Percentiles rank a stretch among this genome's conserved stretches.
Conservation (phyloP, 1,140 invertebrate species). For the Hyposmocoma kahamanoa region DNA sequence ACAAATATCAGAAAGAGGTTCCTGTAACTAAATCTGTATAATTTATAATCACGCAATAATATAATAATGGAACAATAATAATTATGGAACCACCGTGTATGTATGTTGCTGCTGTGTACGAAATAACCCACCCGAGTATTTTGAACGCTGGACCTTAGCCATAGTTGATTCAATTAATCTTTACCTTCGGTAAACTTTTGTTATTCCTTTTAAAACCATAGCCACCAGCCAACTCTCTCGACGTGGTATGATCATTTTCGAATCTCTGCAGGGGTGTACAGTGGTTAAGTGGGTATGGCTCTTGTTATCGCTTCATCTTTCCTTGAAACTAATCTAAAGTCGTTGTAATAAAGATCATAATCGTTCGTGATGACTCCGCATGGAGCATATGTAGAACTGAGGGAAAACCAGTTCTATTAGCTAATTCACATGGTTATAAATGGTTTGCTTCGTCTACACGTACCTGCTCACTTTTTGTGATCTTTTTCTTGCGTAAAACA, state of each 20-base stretch:
- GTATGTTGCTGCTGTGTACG: too few species aligned
- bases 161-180: slow-evolving; percentile 2
- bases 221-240: not conserved
- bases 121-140: too few species aligned
- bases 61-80: too few species aligned
- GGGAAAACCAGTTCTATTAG: slow-evolving; percentile 58
- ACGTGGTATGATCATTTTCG: slow-evolving; percentile 37
- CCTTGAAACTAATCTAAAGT: slow-evolving; percentile 23
- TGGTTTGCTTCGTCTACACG: slow-evolving; percentile 39
- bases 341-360: slow-evolving; percentile 34
- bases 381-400: slow-evolving; percentile 25
- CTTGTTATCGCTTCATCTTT: not conserved
- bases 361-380: slow-evolving; percentile 23
- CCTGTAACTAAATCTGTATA: too few species aligned
- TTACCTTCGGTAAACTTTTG: not conserved
- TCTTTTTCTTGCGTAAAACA: slow-evolving; percentile 62
- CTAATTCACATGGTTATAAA: slow-evolving; percentile 54
- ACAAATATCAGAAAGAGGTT: too few species aligned
- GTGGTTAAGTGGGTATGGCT: slow-evolving; percentile 32
- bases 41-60: too few species aligned
- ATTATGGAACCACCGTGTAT: too few species aligned
- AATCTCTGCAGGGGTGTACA: slow-evolving; percentile 59
- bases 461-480: slow-evolving; percentile 69
- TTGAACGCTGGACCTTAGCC: not conserved
- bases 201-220: not conserved